Percentiles rank a stretch among this genome's conserved stretches.
Conservation (phyloP, 2,888 invertebrate genomes). For the Stenoptilia bipunctidactyla region DNA sequence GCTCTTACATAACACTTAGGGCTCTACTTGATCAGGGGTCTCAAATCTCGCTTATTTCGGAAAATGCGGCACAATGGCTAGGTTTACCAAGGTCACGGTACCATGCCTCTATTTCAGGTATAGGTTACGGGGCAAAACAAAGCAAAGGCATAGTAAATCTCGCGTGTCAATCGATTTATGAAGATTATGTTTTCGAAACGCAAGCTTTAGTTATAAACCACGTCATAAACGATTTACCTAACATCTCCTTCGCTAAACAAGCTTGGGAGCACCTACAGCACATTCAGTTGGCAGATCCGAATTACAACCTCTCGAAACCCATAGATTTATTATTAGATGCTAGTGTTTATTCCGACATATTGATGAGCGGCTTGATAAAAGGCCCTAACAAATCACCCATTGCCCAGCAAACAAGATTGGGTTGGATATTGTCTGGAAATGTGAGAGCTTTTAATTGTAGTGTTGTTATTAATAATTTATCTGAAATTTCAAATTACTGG, state of each 20-base stretch:
- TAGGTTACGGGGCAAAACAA: background rate
- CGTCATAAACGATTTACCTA: slow-evolving; percentile 12
- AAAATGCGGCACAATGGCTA: slow-evolving; percentile 8
- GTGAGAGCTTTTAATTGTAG: slow-evolving; percentile 8
- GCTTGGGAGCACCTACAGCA: slow-evolving; percentile 12
- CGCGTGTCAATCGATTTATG: slow-evolving; percentile 10
- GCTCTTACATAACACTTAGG: background rate
- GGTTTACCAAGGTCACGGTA: background rate
- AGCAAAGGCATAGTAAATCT: slow-evolving; percentile 9
- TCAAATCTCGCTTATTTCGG: slow-evolving; percentile 9
- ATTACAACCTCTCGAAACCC: slow-evolving; percentile 8
- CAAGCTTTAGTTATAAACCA: slow-evolving; percentile 12
- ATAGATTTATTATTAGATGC: slow-evolving; percentile 6
- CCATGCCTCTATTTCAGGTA: slow-evolving; percentile 2
- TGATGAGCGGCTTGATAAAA: slow-evolving; percentile 9
- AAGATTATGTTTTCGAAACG: slow-evolving; percentile 10
- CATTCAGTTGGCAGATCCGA: slow-evolving; percentile 14
- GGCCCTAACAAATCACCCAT: slow-evolving; percentile 7
- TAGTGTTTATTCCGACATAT: slow-evolving; percentile 4
- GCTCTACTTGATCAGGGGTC: slow-evolving; percentile 5
- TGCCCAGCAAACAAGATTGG: slow-evolving; percentile 11
- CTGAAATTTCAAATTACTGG: slow-evolving; percentile 5
- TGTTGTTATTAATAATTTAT: slow-evolving; percentile 6
- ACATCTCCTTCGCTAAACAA: slow-evolving; percentile 9
- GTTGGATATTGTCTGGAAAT: slow-evolving; percentile 12